Evolutionary conservation across 35 echinoderm and acorn worm genomes (phyloP), one percentile per base, ranked within the genome.

Genomic region (Acanthaster planci): DNA sequence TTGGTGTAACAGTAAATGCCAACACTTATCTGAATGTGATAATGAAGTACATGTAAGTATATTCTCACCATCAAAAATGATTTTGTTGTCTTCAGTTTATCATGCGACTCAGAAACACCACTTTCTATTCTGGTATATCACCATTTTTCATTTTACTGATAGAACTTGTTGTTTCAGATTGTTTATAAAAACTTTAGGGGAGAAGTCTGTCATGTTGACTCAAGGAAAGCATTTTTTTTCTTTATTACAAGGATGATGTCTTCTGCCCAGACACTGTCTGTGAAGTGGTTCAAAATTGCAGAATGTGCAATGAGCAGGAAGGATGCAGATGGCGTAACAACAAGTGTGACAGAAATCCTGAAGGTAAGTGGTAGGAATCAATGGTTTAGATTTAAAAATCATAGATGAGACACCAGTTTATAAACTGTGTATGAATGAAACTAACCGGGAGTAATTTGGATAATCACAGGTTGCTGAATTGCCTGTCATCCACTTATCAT

Each of bases 1-100:
- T 6, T 97, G 88, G 91, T 97, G 95, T 88, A 60, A 92, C 50
- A 82, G 59, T 29, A 57, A 90, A 26, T 97, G 95, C 84, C 87
- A 81, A 81, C 39, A 18, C 18, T 12, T 72, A 57, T 67, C 44
- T 32, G 21, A 77, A 4, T 97, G 95, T 84, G 8, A 75, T 26
- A 79, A 77, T 85, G 57, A 60, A 50, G 93, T 95, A 81, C 84
- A 80, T 81, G 19, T 81, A 32, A 52, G 4, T 47, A 12, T 47
- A 47, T 12, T 47, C 42, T 47, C 42, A 47, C 12, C 4, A 6
- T 47, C 42, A 6, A 6, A 47, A 12, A 12, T 4, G 42, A 4
- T 12, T 47, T 12, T 47, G 12, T 47, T 47, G 4, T 6, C 4
- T 47, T 47, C 12, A 6, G 42, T 12, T 12, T 4, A 38, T 78